phyloP scores from a whole-genome alignment of 2,888 invertebrate genomes.

The Acanthosoma haemorrhoidale region DNA sequence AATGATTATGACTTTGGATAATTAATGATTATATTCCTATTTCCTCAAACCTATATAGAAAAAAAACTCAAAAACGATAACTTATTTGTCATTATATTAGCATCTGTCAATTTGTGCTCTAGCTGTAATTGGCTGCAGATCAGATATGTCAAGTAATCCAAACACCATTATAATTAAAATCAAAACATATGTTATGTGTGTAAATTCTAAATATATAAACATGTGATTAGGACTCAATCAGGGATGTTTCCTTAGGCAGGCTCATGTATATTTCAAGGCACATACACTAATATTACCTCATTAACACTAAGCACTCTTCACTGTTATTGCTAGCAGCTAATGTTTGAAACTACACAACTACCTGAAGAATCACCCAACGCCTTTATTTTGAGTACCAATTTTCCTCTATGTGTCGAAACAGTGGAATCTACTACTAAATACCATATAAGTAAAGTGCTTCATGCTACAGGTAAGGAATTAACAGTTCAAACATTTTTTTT shows the following conservation, averaged over 20 bases:
- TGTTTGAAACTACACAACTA: slow-evolving; percentile 7
- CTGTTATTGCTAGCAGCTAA: background rate
- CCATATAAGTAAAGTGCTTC: background rate
- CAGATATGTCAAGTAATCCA: no score
- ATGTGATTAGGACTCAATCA: background rate
- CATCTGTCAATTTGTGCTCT: no score
- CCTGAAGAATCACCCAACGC: slow-evolving; percentile 1
- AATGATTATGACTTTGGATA: no score
- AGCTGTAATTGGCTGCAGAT: no score
- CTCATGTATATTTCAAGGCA: background rate
- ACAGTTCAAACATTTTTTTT: no score
- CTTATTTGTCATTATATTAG: no score
- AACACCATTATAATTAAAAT: background rate
- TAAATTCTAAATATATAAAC: background rate
- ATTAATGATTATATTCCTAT: no score
- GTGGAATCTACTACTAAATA: background rate
- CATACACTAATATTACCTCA: background rate
- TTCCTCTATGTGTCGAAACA: slow-evolving; percentile 17
- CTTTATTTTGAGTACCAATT: slow-evolving; percentile 4
- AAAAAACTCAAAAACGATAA: no score
- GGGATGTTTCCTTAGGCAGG: background rate
- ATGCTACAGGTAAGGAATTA: slow-evolving; percentile 1
- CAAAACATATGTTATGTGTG: background rate
- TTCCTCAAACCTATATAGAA: no score
- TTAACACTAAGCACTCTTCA: background rate